These are phyloP conservation scores for Camelus bactrianus DNA, from an alignment of 2,113 vertebrate genomes.

Conservation along the genomic window DNA sequence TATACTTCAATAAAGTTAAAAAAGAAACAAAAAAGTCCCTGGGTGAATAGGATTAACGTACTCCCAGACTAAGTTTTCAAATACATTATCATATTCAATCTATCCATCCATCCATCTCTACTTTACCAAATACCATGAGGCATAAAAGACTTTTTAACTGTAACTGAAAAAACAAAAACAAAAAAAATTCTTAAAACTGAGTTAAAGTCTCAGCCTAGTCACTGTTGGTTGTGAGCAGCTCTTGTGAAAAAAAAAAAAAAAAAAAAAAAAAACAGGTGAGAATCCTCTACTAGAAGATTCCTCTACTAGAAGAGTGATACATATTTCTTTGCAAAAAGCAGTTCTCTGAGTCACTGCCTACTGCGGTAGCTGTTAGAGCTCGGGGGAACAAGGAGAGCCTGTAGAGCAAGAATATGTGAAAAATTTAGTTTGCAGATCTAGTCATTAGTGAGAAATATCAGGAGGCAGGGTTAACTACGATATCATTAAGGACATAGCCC, in stretches of 20 bases:
- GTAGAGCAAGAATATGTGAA: neutral
- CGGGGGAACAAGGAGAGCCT: neutral
- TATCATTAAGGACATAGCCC: neutral
- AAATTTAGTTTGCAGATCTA: conserved; percentile 20
- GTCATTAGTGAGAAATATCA: neutral
- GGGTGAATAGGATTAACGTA: neutral
- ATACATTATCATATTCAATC: neutral
- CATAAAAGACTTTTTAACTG: conserved; percentile 25
- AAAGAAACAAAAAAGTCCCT: neutral
- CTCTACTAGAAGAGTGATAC: neutral
- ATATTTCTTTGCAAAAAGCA: neutral
- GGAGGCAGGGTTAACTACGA: neutral
- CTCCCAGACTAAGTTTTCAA: neutral
- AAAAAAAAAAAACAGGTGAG: neutral
- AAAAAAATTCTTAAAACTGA: neutral
- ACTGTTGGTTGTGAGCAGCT: neutral
- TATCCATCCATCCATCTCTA: neutral
- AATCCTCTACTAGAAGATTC: neutral
- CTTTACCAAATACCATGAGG: neutral
- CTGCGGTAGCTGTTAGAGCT: neutral
- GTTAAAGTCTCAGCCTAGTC: neutral
- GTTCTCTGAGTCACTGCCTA: neutral
- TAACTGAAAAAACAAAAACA: neutral
- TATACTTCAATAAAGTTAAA: neutral
- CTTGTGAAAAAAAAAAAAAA: neutral